Conservation (phyloP, 2,113 vertebrate genomes). For the Chlorodrepanis virens region DNA sequence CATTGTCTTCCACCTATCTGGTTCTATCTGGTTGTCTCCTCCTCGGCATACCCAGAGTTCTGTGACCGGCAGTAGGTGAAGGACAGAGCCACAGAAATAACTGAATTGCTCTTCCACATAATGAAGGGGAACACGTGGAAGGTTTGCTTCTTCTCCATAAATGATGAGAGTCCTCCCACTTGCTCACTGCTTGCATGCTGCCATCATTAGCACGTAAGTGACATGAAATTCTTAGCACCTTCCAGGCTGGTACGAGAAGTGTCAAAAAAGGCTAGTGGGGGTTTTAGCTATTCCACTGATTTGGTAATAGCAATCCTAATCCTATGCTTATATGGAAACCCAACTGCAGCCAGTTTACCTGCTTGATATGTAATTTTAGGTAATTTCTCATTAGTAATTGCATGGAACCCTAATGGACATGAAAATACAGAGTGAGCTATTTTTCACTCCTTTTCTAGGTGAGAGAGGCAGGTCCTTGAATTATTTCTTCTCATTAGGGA, state of each 20-base stretch:
- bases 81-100: not conserved
- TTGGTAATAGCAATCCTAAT: not conserved
- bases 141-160: not conserved
- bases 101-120: not conserved
- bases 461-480: constrained; percentile 29
- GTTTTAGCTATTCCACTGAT: not conserved
- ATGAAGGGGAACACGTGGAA: not conserved
- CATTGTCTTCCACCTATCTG: not conserved
- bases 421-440: constrained; percentile 15
- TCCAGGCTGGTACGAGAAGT: not conserved
- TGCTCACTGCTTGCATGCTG: not conserved
- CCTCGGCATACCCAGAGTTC: not conserved
- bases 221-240: not conserved
- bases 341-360: not conserved
- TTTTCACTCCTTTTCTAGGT: constrained; percentile 57
- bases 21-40: fast-evolving
- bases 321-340: not conserved
- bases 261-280: not conserved
- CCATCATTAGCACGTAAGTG: not conserved
- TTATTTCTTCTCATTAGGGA: constrained; percentile 67
- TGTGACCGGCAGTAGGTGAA: not conserved
- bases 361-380: constrained; percentile 10
- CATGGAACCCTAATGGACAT: constrained; percentile 1
- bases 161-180: not conserved
- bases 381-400: constrained; percentile 40